These are phyloP conservation scores for Tetranychus urticae DNA, from an alignment of 1,140 invertebrate species.

Conservation along the genomic window DNA sequence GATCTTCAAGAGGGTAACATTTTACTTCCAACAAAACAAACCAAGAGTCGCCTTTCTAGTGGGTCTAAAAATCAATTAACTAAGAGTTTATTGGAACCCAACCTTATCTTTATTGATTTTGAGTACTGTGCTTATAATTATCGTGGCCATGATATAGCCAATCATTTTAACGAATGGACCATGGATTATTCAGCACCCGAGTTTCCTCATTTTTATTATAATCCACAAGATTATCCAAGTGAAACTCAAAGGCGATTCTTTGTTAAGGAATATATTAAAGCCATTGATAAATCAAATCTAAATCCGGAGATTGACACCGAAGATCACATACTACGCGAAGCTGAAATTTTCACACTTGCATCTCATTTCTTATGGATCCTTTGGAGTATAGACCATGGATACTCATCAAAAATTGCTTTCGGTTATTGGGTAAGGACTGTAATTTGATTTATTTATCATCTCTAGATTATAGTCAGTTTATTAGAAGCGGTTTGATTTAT, in stretches of 20 bases:
- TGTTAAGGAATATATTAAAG: conserved; percentile 7
- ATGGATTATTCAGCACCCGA: conserved; percentile 60
- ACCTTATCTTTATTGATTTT: conserved; percentile 53
- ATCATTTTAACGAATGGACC: conserved; percentile 85
- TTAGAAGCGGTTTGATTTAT: too few species aligned
- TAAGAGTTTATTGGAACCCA: conserved; percentile 16
- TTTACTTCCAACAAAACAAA: conserved; percentile 10
- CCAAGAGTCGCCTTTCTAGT: background rate
- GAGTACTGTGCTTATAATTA: conserved; percentile 31
- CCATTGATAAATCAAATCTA: conserved; percentile 1
- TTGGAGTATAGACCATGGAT: conserved; percentile 69
- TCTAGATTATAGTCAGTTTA: too few species aligned
- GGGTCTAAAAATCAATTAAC: background rate
- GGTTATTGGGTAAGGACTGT: conserved; percentile 59
- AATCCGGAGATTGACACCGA: conserved; percentile 17
- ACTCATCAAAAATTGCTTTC: conserved; percentile 67
- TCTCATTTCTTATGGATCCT: conserved; percentile 82
- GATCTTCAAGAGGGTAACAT: conserved; percentile 74
- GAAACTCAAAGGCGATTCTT: conserved; percentile 45
- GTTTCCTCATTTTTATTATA: conserved; percentile 49
- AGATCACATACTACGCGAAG: conserved; percentile 38
- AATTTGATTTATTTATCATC: too few species aligned
- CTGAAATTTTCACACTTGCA: conserved; percentile 51
- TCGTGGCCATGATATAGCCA: conserved; percentile 78
- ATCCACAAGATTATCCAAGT: conserved; percentile 39